Evolutionary conservation across 2,888 invertebrate species (phyloP).

Genomic region (Acanthacorydalis orientalis): DNA sequence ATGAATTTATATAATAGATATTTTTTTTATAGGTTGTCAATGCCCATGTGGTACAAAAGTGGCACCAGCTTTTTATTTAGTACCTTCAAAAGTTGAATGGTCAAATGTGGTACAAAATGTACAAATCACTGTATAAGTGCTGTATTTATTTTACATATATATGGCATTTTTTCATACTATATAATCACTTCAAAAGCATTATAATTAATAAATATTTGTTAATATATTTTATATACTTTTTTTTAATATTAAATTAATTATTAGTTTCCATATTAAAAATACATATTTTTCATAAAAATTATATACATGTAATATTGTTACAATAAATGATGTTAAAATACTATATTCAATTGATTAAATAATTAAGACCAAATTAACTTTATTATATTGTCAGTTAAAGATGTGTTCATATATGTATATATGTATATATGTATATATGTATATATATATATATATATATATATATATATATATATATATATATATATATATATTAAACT

Average conservation of each 20-base stretch:
- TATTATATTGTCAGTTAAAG: not conserved
- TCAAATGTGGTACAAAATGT: constrained; percentile 78
- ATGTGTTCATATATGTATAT: not conserved
- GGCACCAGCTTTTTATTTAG: constrained; percentile 81
- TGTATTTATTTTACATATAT: too few species aligned
- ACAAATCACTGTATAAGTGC: constrained; percentile 51
- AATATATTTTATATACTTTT: too few species aligned
- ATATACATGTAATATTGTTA: not conserved
- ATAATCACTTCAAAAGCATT: too few species aligned
- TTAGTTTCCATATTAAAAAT: not conserved
- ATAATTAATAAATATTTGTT: too few species aligned
- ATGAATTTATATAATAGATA: not conserved
- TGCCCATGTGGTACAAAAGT: constrained; percentile 84
- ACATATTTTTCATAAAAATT: not conserved
- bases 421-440: constrained; percentile 1
- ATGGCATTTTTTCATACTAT: too few species aligned
- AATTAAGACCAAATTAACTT: too few species aligned
- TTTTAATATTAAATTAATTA: too few species aligned
- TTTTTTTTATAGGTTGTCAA: constrained; percentile 47
- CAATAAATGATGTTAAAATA: not conserved
- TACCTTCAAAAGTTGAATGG: constrained; percentile 80
- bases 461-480: not conserved
- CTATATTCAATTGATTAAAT: not conserved
- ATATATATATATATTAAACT: not conserved
- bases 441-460: constrained; percentile 4